Conservation (phyloP, 2,113 vertebrate species). For the Clarias batrachus region DNA sequence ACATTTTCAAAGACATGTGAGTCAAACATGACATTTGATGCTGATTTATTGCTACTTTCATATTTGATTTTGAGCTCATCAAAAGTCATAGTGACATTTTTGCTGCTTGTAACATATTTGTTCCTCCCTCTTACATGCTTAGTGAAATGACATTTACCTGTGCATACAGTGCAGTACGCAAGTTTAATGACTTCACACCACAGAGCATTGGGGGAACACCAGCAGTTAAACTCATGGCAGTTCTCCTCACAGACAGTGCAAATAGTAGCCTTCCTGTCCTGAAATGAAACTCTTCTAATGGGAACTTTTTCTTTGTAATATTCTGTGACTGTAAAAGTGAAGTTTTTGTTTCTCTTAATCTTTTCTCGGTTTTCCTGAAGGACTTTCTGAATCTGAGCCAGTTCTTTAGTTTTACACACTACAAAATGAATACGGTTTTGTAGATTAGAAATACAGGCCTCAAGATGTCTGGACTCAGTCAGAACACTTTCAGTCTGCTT, state of each 20-base stretch:
- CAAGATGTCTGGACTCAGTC: neutral
- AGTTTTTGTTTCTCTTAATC: conserved; percentile 23
- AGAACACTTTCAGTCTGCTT: conserved; percentile 30
- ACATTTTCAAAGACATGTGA: neutral
- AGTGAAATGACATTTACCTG: conserved; percentile 29
- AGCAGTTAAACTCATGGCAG: conserved; percentile 37
- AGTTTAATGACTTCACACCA: conserved; percentile 34
- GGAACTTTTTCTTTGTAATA: neutral
- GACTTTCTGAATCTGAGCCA: conserved; percentile 25
- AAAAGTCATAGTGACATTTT: neutral
- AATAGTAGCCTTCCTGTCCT: neutral
- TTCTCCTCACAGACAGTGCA: conserved; percentile 39
- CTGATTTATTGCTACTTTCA: neutral
- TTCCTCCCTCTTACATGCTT: conserved; percentile 34
- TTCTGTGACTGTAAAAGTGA: conserved; percentile 6
- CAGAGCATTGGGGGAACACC: neutral
- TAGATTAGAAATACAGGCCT: conserved; percentile 26
- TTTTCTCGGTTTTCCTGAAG: conserved; percentile 23
- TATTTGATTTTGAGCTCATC: conserved; percentile 17
- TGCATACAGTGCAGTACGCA: conserved; percentile 24
- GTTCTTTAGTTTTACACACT: conserved; percentile 4
- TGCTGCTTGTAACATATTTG: conserved; percentile 4
- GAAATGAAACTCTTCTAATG: conserved; percentile 9
- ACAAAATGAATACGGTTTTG: neutral
- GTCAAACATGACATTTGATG: neutral